phyloP scores from a whole-genome alignment of 2,113 vertebrate genomes.

The Microcebus tavaratra region DNA sequence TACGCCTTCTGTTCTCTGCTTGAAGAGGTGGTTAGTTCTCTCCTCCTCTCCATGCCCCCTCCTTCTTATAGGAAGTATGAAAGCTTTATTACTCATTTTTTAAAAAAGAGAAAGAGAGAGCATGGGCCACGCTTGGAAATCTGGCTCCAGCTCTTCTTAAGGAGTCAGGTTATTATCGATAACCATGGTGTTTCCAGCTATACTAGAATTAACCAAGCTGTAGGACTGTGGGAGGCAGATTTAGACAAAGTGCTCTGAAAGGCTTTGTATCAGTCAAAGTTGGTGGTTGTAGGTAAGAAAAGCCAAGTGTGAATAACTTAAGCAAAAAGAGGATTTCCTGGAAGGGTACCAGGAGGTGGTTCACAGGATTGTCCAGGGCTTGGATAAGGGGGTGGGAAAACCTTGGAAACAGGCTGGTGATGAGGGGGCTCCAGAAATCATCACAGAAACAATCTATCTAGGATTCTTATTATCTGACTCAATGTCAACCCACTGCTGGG shows the following conservation, averaged over 20 bases:
- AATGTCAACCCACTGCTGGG: not conserved
- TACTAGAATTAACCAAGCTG: not conserved
- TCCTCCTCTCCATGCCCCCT: not conserved
- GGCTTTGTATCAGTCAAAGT: not conserved
- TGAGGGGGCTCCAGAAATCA: not conserved
- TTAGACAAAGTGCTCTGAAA: not conserved
- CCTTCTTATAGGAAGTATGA: not conserved
- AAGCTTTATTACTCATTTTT: not conserved
- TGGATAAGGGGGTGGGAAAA: fast-evolving
- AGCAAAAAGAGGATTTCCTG: not conserved
- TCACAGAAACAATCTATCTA: not conserved
- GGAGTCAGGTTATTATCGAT: not conserved
- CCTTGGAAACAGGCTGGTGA: not conserved
- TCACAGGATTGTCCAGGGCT: not conserved
- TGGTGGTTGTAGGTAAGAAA: not conserved
- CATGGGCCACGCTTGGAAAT: not conserved
- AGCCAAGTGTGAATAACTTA: not conserved
- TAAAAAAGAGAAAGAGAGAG: not conserved
- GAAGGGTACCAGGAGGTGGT: not conserved
- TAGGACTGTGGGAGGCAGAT: not conserved
- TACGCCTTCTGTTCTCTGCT: not conserved
- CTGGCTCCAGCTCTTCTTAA: not conserved
- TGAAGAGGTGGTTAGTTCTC: not conserved
- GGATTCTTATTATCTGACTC: not conserved
- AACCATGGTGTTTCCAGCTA: not conserved